Evolutionary conservation across 92 coral and sea anemone genomes (phyloP).

Genomic region (Virgularia gustaviana): DNA sequence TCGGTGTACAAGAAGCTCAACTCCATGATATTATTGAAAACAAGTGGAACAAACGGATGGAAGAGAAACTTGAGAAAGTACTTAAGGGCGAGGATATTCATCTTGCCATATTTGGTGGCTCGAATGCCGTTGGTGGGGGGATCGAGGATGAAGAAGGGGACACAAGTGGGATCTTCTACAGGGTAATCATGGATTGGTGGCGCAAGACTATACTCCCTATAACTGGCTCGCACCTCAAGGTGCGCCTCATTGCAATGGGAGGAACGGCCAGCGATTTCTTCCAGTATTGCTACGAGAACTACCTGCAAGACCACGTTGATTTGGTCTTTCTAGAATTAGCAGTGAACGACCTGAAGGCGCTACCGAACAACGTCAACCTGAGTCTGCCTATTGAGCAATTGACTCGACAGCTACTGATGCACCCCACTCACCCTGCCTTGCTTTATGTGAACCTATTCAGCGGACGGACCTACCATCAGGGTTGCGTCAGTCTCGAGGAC

Average conservation of each 20-base stretch:
- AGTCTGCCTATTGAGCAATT: conserved; percentile 58
- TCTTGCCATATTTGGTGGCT: conserved; percentile 57
- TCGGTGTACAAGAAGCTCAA: conserved; percentile 26
- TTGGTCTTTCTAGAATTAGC: conserved; percentile 56
- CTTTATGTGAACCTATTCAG: conserved; percentile 51
- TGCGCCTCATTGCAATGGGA: conserved; percentile 50
- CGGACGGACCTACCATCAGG: conserved; percentile 34
- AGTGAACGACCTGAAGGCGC: conserved; percentile 52
- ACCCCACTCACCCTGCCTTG: conserved; percentile 51
- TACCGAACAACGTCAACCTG: conserved; percentile 11
- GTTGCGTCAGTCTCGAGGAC: conserved; percentile 60
- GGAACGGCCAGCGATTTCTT: conserved; percentile 57
- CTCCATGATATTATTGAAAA: conserved; percentile 19
- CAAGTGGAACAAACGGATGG: conserved; percentile 33
- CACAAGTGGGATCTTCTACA: conserved; percentile 37
- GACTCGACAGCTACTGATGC: conserved; percentile 48
- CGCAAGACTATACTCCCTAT: conserved; percentile 41
- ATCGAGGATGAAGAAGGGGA: conserved; percentile 34
- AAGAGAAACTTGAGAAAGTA: conserved; percentile 34
- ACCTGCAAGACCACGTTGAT: conserved; percentile 17
- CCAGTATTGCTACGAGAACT: conserved; percentile 47
- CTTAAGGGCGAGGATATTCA: conserved; percentile 37
- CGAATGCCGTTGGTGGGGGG: conserved; percentile 61
- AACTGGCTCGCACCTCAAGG: conserved; percentile 41
- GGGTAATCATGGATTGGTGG: conserved; percentile 55